Evolutionary conservation across 1,140 invertebrate species (phyloP), one percentile per base, ranked within the genome.

Genomic region (Tetragnatha versicolor): DNA sequence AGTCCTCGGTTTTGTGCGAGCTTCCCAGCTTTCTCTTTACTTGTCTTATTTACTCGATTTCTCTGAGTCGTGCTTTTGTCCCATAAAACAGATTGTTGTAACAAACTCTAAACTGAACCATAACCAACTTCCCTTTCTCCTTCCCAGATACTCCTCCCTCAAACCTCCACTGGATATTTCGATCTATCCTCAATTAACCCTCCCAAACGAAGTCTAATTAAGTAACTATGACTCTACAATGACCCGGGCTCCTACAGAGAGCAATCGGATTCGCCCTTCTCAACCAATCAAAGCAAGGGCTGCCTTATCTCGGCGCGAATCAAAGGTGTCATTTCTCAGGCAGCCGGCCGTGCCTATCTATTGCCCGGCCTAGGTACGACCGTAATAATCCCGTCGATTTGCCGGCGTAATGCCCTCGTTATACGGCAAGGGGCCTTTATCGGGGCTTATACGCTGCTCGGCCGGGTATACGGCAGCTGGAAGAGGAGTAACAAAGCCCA

Each of bases 251-350:
- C n/a, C 47, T n/a, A n/a, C 10, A 47, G 53, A 20, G 35, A 60
- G 53, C 69, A 73, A 60, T 73, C 22, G 69, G 69, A 73, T 42
- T 60, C 29, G 20, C 22, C 35, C 45, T 35, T 33, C 49, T 70
- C 68, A n/a, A 55, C 69, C 69, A 73, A 73, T 73, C 69, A 73
- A 73, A 73, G 55, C 69, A 2, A n/a, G 9, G n/a, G 9, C 3
- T 17, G 53, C 37, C 49, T 45, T 73, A 73, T 73, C 69, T 37
- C 53, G 29, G 33, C 37, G 25, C 25, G 69, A 73, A 73, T 73
- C 69, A 73, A 73, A 73, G 69, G 69, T 73, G 69, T 73, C 69
- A 73, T 73, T 73, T 73, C 69, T 73, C 69, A 73, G 69, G 49
- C 49, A 73, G 29, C 25, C 35, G 47, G 47, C 53, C 69, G 53